phyloP scores from a whole-genome alignment of 1,140 invertebrate species.

The Anthonomus grandis region DNA sequence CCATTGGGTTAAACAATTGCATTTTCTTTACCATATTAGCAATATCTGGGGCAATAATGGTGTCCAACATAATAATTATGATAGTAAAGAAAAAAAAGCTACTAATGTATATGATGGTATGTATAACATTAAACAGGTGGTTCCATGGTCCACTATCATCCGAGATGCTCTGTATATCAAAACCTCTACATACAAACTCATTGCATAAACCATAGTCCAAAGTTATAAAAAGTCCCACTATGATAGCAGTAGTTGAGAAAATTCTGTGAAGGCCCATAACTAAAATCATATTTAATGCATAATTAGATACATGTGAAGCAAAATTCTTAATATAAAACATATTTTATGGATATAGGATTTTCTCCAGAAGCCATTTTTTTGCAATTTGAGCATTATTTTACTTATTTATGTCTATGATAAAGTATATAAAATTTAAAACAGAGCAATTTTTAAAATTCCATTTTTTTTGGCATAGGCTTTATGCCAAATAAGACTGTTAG shows the following conservation, averaged over 20 bases:
- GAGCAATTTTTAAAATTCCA: no score
- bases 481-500: no score
- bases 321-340: no score
- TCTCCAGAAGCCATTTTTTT: no score
- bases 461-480: no score
- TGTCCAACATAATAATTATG: conserved; percentile 55
- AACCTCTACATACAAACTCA: conserved; percentile 59
- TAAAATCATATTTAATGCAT: no score
- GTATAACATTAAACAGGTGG: conserved; percentile 55
- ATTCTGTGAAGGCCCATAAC: conserved; percentile 59
- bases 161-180: conserved; percentile 46
- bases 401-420: no score
- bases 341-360: no score
- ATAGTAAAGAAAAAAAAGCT: conserved; percentile 54
- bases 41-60: conserved; percentile 17
- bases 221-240: conserved; percentile 59
- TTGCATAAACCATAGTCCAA: conserved; percentile 62
- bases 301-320: no score
- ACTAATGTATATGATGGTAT: conserved; percentile 56
- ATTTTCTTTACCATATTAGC: conserved; percentile 10
- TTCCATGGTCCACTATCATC: conserved; percentile 48
- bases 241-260: conserved; percentile 57
- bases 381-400: no score
- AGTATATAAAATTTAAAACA: no score
- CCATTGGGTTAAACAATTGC: neutral